A percentile compares a stretch with the other conserved stretches of the same genome.
These are phyloP conservation scores for Hydropsyche betteni DNA, from an alignment of 2,888 invertebrate species.

Conservation along the genomic window DNA sequence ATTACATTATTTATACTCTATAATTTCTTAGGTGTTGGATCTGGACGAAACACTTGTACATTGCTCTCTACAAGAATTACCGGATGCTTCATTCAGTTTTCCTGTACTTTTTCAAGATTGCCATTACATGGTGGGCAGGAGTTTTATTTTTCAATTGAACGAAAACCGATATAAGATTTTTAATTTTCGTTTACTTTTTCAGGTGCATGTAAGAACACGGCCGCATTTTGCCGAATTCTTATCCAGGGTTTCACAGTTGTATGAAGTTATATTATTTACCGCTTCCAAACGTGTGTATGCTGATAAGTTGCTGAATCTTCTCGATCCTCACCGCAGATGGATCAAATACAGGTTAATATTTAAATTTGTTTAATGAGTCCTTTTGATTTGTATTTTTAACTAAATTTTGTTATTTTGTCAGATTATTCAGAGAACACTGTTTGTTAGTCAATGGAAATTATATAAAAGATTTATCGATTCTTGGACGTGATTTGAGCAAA, in stretches of 20 bases:
- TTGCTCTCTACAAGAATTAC: conserved; percentile 90
- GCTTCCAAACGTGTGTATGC: conserved; percentile 96
- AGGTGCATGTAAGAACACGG: conserved; percentile 83
- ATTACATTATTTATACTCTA: not conserved
- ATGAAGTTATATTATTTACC: conserved; percentile 95
- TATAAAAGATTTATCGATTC: conserved; percentile 92
- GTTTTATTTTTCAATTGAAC: not conserved
- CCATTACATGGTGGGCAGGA: conserved; percentile 74
- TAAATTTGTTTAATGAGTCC: conserved; percentile 30
- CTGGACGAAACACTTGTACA: conserved; percentile 94
- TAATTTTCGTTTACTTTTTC: conserved; percentile 10
- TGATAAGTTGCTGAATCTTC: conserved; percentile 88
- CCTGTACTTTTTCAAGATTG: conserved; percentile 93
- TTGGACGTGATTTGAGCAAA: conserved; percentile 90
- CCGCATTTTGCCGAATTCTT: conserved; percentile 93
- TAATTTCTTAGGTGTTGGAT: conserved; percentile 65
- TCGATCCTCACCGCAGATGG: conserved; percentile 88
- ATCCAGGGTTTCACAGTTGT: conserved; percentile 84
- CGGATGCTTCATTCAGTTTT: conserved; percentile 93
- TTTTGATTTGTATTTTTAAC: conserved; percentile 62
- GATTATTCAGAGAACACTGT: conserved; percentile 95
- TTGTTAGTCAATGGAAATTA: conserved; percentile 95
- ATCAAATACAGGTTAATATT: conserved; percentile 75
- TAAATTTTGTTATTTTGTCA: conserved; percentile 53
- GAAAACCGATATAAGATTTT: not conserved